Base-by-base conservation (phyloP, 2,888 invertebrate species). In the Hylaea fasciaria region DNA sequence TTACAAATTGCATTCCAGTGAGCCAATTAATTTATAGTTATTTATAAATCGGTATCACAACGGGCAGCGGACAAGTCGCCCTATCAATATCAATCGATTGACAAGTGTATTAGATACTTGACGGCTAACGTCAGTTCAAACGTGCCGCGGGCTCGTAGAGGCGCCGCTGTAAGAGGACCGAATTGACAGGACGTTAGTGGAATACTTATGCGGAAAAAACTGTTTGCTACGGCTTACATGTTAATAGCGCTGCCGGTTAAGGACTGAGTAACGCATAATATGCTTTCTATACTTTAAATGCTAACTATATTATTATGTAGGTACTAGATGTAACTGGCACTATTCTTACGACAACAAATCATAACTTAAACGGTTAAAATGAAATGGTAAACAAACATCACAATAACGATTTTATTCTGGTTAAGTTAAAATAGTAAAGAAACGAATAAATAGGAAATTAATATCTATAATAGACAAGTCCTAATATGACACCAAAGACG, bases 61-160 rank as follows among this genome's bases (percentile, higher is more conserved):
- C 71, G 72, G 70, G 69, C 69, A 71, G 71, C 69, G 46, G 71
- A 71, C 70, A 74, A 66, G 72, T 71, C 71, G 74, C 72, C 72
- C 76, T 79, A 82, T 82, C 80, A 75, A 77, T 81, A 80, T 81
- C 80, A 80, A 80, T 81, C 78, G 71, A 68, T 78, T 78, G 78
- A 81, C 78, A 74, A 76, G 74, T 79, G 72, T 80, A 76, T 78
- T 74, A 77, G 72, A 72, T 67, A 74, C 68, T 67, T 69, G 70
- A 70, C 68, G 66, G 64, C 50, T 55, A 60, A 58, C 69, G 69
- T 69, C 69, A 69, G 59, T 65, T 68, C 64, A 66, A 70, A 70
- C 63, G 66, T 59, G 60, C 59, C 57, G 70, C 67, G 44, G 62
- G 53, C 58, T n/a, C 59, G 37, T 41, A 58, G 64, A 63, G 22